These are phyloP conservation scores for Anthrax anthrax DNA, from an alignment of 2,888 invertebrate genomes.

Conservation along the genomic window DNA sequence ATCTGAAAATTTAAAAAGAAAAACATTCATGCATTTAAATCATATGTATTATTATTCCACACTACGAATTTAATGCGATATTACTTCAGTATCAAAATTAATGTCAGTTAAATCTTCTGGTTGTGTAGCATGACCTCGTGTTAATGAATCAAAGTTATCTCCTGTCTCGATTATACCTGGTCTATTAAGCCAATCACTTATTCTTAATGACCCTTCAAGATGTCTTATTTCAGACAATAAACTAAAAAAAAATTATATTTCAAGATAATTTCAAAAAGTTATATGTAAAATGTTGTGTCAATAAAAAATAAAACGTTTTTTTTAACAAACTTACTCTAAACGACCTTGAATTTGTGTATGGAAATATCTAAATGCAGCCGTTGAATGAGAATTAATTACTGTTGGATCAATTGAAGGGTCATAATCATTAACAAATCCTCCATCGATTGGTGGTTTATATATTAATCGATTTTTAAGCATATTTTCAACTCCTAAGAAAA, in stretches of 20 bases:
- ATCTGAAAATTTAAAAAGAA: slow-evolving; percentile 35
- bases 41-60: too few species aligned
- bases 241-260: slow-evolving; percentile 20
- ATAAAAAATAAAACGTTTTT: neutral
- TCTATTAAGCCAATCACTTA: slow-evolving; percentile 40
- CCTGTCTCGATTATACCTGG: slow-evolving; percentile 39
- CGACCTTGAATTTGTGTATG: slow-evolving; percentile 44
- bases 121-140: slow-evolving; percentile 62
- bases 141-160: slow-evolving; percentile 52
- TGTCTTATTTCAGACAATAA: slow-evolving; percentile 34
- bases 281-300: neutral
- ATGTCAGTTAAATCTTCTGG: slow-evolving; percentile 63
- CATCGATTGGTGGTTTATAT: slow-evolving; percentile 22
- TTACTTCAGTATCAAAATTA: slow-evolving; percentile 45
- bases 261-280: neutral
- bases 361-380: slow-evolving; percentile 49
- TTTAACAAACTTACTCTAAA: slow-evolving; percentile 31
- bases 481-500: slow-evolving; percentile 34
- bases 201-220: slow-evolving; percentile 32
- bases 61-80: too few species aligned
- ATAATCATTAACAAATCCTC: slow-evolving; percentile 37
- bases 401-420: slow-evolving; percentile 40
- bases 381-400: slow-evolving; percentile 46
- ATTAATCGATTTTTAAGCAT: slow-evolving; percentile 33
- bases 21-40: neutral